Conservation (phyloP, 1,140 invertebrate genomes). For the Conus ventricosus region DNA sequence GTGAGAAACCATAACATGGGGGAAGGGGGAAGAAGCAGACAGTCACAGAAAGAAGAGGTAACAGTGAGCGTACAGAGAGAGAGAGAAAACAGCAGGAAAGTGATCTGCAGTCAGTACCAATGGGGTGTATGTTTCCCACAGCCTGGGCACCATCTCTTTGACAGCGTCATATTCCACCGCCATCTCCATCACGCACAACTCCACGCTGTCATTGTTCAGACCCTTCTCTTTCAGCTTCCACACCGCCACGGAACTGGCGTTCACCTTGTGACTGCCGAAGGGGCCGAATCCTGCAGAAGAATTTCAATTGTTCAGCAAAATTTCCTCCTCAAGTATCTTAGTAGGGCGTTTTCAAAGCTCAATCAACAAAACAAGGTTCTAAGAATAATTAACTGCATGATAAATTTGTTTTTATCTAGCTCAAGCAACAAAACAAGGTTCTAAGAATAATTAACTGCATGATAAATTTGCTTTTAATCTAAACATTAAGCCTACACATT, state of each 20-base stretch:
- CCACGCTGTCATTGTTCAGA: constrained; percentile 62
- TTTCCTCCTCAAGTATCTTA: no score
- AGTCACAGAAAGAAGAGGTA: neutral
- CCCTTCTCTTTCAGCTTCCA: constrained; percentile 77
- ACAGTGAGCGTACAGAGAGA: neutral
- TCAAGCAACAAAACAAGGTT: no score
- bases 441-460: no score
- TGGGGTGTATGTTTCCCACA: constrained; percentile 70
- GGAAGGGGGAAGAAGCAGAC: neutral
- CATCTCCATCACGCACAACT: constrained; percentile 63
- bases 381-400: no score
- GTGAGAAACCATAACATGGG: neutral
- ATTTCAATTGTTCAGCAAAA: no score
- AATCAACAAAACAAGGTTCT: no score
- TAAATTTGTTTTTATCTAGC: no score
- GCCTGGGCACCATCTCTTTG: constrained; percentile 57
- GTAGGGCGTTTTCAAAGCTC: no score
- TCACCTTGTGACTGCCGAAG: constrained; percentile 81
- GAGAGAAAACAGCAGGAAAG: neutral
- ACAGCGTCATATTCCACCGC: constrained; percentile 70
- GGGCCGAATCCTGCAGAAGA: constrained; percentile 83
- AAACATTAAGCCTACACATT: no score
- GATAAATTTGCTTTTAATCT: no score
- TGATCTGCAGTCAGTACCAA: constrained; percentile 48
- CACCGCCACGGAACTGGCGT: constrained; percentile 87